Evolutionary conservation across 2,113 vertebrate species (phyloP).

Genomic region (Ptilorrhoa leucosticta): DNA sequence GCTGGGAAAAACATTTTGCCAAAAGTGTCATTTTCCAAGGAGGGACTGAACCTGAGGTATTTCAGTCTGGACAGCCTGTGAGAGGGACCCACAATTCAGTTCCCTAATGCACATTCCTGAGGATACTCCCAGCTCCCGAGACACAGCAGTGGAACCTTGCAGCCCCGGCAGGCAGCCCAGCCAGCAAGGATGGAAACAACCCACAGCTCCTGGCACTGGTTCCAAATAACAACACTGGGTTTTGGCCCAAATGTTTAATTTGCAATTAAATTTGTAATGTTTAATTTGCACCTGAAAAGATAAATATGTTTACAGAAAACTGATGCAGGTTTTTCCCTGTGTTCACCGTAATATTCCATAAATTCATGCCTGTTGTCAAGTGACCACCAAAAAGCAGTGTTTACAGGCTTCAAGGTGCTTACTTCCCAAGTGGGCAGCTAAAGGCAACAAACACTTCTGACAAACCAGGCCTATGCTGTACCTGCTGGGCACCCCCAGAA

Average conservation of each 20-base stretch:
- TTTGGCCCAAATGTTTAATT: neutral
- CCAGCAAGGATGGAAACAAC: neutral
- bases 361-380: neutral
- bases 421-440: neutral
- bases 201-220: neutral
- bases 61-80: neutral
- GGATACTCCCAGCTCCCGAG: neutral
- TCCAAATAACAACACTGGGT: neutral
- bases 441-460: neutral
- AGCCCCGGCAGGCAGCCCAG: neutral
- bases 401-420: neutral
- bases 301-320: neutral
- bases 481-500: rapidly evolving
- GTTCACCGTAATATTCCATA: neutral
- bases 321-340: neutral
- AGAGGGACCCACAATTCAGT: neutral
- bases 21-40: neutral
- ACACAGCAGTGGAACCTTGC: neutral
- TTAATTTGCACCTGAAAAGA: slow-evolving; percentile 24
- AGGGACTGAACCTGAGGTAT: neutral
- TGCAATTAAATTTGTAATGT: neutral
- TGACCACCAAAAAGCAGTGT: neutral
- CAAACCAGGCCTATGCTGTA: neutral
- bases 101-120: neutral
- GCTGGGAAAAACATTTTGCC: neutral